Conservation (phyloP, 2,888 invertebrate species). For the Galeopsomyia nigrocyanea region DNA sequence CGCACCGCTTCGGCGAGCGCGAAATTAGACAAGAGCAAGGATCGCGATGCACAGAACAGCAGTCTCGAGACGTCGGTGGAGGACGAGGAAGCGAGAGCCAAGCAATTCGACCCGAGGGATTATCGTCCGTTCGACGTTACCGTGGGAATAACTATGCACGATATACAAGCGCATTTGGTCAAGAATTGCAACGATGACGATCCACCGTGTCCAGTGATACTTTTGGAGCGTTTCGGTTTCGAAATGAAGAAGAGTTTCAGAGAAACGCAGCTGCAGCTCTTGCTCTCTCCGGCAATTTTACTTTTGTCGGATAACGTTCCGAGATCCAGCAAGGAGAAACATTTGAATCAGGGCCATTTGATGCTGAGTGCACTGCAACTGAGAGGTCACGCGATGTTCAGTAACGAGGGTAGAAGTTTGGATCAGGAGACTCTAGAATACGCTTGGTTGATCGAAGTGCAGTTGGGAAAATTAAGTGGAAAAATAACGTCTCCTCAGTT, state of each 20-base stretch:
- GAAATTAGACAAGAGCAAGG: slow-evolving; percentile 60
- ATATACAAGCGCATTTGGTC: slow-evolving; percentile 93
- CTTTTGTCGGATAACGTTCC: slow-evolving; percentile 82
- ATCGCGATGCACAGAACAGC: slow-evolving; percentile 65
- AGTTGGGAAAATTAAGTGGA: slow-evolving; percentile 93
- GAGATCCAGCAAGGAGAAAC: slow-evolving; percentile 77
- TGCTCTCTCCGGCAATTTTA: slow-evolving; percentile 90
- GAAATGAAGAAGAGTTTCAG: slow-evolving; percentile 96
- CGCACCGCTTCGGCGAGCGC: slow-evolving; percentile 69
- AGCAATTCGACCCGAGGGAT: slow-evolving; percentile 85
- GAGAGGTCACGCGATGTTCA: slow-evolving; percentile 97
- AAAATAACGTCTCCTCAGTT: slow-evolving; percentile 91
- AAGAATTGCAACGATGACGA: slow-evolving; percentile 93
- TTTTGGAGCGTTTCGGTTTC: slow-evolving; percentile 93
- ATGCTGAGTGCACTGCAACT: slow-evolving; percentile 89
- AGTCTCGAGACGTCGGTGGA: slow-evolving; percentile 74
- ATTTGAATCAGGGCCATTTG: slow-evolving; percentile 87
- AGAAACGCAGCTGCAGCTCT: slow-evolving; percentile 91
- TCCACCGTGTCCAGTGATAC: slow-evolving; percentile 90
- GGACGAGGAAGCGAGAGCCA: slow-evolving; percentile 74
- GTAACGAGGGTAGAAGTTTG: slow-evolving; percentile 88
- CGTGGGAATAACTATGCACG: slow-evolving; percentile 93
- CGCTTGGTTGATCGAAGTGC: slow-evolving; percentile 96
- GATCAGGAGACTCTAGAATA: slow-evolving; percentile 97
- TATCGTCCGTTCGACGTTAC: slow-evolving; percentile 93